Evolutionary conservation across 2,888 invertebrate species (phyloP).

Genomic region (Entomobrya proxima): DNA sequence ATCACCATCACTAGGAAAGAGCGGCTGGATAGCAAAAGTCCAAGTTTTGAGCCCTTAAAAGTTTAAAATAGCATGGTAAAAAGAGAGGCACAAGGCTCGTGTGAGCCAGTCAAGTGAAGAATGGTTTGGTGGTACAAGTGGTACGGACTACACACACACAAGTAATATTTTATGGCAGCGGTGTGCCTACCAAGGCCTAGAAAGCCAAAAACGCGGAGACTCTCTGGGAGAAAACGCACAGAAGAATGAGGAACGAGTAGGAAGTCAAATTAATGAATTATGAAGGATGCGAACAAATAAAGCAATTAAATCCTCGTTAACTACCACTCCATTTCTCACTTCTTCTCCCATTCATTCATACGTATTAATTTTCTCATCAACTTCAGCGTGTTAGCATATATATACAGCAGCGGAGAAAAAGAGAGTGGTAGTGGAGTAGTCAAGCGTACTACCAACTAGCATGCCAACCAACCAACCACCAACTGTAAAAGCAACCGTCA

Average conservation of each 20-base stretch:
- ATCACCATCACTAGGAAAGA: background rate
- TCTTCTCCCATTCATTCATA: conserved; percentile 69
- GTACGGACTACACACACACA: background rate
- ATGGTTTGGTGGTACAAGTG: background rate
- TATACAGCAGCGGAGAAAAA: too few species aligned
- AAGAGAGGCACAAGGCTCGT: background rate
- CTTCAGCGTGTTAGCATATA: conserved; percentile 48
- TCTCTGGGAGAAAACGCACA: background rate
- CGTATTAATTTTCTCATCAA: conserved; percentile 75
- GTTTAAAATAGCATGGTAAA: conserved; percentile 48
- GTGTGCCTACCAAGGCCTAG: background rate
- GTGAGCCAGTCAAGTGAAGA: conserved; percentile 6
- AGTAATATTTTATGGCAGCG: conserved; percentile 31
- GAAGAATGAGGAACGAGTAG: conserved; percentile 63
- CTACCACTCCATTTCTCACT: conserved; percentile 73
- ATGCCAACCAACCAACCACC: too few species aligned
- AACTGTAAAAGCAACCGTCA: too few species aligned
- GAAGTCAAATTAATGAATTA: conserved; percentile 75
- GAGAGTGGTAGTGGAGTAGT: too few species aligned
- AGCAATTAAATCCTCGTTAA: conserved; percentile 76
- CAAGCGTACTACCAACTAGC: too few species aligned
- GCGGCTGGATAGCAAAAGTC: background rate
- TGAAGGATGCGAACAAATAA: conserved; percentile 75
- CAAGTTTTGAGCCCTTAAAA: conserved; percentile 49
- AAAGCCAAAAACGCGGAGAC: background rate